Percentiles rank a stretch among this genome's conserved stretches.
These are phyloP conservation scores for Rambutsinella grinnellia DNA, from an alignment of 2,888 invertebrate genomes.

Conservation along the genomic window DNA sequence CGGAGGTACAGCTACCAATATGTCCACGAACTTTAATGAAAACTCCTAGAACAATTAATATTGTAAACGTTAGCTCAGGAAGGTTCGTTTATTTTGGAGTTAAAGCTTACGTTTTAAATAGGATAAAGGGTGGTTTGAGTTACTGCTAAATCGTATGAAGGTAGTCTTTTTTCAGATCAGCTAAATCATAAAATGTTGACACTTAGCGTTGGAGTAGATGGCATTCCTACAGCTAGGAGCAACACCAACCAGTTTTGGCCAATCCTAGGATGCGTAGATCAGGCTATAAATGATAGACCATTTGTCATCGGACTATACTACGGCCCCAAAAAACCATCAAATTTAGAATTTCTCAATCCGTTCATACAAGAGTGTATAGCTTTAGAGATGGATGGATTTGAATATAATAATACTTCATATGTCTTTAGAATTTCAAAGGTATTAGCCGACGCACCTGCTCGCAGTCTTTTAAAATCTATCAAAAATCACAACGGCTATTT, in stretches of 20 bases:
- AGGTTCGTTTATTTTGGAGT: constrained; percentile 11
- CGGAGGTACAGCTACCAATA: not conserved
- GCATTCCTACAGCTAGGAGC: constrained; percentile 6
- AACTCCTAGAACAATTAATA: constrained; percentile 1
- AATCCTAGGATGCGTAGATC: constrained; percentile 32
- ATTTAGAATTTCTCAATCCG: not conserved
- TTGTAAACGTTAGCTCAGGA: not conserved
- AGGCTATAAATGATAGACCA: not conserved
- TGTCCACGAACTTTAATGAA: constrained; percentile 18
- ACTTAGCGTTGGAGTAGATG: constrained; percentile 25
- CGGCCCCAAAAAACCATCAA: constrained; percentile 5
- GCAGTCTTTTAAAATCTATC: constrained; percentile 7
- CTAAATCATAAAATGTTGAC: constrained; percentile 6
- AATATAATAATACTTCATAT: not conserved
- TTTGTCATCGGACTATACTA: constrained; percentile 31
- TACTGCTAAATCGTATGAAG: not conserved
- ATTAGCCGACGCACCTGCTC: constrained; percentile 32
- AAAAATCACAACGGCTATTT: constrained; percentile 27
- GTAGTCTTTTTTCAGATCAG: not conserved
- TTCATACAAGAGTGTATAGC: constrained; percentile 2
- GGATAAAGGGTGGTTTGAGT: not conserved
- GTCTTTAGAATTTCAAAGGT: constrained; percentile 24
- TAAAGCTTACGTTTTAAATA: not conserved
- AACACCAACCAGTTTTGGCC: constrained; percentile 43
- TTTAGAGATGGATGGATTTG: constrained; percentile 7